phyloP scores from a whole-genome alignment of 2,888 invertebrate species.

The Junonia oenone region DNA sequence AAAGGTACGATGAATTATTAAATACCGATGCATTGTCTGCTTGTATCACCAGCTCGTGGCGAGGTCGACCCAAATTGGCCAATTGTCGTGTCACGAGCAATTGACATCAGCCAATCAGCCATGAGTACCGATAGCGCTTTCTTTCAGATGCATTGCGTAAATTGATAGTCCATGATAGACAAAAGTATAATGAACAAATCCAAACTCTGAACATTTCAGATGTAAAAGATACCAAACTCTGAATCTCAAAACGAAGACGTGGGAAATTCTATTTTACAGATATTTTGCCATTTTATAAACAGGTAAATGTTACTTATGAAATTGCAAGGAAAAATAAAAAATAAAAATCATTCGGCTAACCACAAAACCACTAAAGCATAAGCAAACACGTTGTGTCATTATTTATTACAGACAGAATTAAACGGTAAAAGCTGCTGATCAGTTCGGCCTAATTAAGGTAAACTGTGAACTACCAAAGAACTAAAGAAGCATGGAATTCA shows the following conservation, averaged over 20 bases:
- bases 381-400: neutral
- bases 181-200: neutral
- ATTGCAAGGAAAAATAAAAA: neutral
- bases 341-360: neutral
- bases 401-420: neutral
- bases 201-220: too few relatives aligned
- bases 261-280: too few relatives aligned
- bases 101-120: constrained; percentile 38
- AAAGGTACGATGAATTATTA: too few relatives aligned
- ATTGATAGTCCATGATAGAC: neutral
- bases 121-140: neutral
- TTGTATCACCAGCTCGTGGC: constrained; percentile 13
- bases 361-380: neutral
- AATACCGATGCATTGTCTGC: constrained; percentile 2
- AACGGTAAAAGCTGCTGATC: neutral
- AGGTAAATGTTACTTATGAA: neutral
- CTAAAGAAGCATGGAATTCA: too few relatives aligned
- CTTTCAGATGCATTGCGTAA: neutral
- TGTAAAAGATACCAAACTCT: too few relatives aligned
- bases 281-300: neutral
- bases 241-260: too few relatives aligned
- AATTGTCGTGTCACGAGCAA: constrained; percentile 57
- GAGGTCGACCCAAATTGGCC: constrained; percentile 49
- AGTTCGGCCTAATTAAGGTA: too few relatives aligned
- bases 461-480: too few relatives aligned